Evolutionary conservation across 2,888 invertebrate species (phyloP), one percentile per base, ranked within the genome.

Genomic region (Cyaniris semiargus): DNA sequence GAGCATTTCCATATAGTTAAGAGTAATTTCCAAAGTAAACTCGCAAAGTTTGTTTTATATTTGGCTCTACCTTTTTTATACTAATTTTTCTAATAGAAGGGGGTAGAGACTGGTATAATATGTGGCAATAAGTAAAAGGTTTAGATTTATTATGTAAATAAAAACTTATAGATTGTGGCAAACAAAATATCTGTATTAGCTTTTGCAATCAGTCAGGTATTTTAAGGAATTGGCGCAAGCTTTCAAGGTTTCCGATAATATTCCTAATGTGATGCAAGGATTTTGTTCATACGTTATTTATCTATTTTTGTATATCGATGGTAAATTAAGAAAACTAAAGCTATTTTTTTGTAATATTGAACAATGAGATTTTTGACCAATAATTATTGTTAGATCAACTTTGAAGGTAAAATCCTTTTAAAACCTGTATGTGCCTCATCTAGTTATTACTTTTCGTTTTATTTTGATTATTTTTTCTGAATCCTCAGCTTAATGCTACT

Each of bases 1-100:
- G 90, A 89, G 87, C 88, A 85, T 78, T 82, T 79, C n/a, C 70
- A 66, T 66, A 66, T 13, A 13, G 10, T 21, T 15, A 48, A 48
- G 15, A 48, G 48, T 48, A 48, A 4, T 48, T 48, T 48, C 10
- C 44, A 13, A 44, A 44, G 44, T 44, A 13, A 13, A 44, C 38
- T 38, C 44, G 10, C 44, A 44, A 44, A 10, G 10, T 44, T 44
- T 10, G 44, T 44, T 2, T 8, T 27, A 8, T 21, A 21, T 21
- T 8, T 21, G 8, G 10, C 44, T 44, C 44, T 44, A 44, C 44
- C 7, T 0, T 44, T 10, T 44, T 44, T 13, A 44, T 8, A 38
- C 10, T 38, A 44, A 3, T 44, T 44, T 13, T 44, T 44, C 3
- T 44, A 44, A 3, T 44, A 44, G 44, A 44, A 13, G 10, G 44